These are phyloP conservation scores for Harpagifer antarcticus DNA, from an alignment of 2,797 vertebrate genomes.

Conservation along the genomic window DNA sequence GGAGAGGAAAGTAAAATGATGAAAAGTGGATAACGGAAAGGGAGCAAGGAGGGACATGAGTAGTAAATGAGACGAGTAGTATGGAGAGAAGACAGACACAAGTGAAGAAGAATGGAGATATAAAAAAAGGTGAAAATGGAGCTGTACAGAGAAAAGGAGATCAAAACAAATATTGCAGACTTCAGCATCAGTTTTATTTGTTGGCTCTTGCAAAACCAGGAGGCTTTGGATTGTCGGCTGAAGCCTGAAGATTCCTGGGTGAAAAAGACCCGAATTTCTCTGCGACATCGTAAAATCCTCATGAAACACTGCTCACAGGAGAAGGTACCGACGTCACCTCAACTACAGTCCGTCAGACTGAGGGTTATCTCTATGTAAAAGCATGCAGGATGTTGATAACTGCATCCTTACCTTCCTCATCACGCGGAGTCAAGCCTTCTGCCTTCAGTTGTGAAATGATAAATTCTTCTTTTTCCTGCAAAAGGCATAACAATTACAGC, in stretches of 20 bases:
- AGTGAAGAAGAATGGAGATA: too few relatives aligned
- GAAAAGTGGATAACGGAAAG: too few relatives aligned
- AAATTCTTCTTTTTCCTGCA: constrained; percentile 93
- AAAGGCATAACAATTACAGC: not conserved
- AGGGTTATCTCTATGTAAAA: too few relatives aligned
- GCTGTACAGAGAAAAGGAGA: not conserved
- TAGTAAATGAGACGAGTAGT: too few relatives aligned
- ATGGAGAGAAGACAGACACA: too few relatives aligned
- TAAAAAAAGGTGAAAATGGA: too few relatives aligned
- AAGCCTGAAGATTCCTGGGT: constrained; percentile 62
- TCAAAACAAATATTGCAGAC: not conserved
- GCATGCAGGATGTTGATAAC: not conserved
- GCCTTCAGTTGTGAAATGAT: constrained; percentile 84
- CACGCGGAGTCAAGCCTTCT: constrained; percentile 84
- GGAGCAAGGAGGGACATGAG: too few relatives aligned
- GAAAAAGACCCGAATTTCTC: constrained; percentile 66
- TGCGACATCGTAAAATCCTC: constrained; percentile 74
- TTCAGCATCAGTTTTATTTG: constrained; percentile 27
- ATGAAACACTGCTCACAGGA: constrained; percentile 61
- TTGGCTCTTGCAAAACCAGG: constrained; percentile 77
- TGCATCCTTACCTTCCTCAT: constrained; percentile 87
- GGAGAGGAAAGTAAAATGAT: too few relatives aligned
- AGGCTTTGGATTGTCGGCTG: constrained; percentile 12
- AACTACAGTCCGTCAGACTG: not conserved
- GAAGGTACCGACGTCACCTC: constrained; percentile 73